phyloP scores from a whole-genome alignment of 1,140 invertebrate species.

The Temnothorax nylanderi region DNA sequence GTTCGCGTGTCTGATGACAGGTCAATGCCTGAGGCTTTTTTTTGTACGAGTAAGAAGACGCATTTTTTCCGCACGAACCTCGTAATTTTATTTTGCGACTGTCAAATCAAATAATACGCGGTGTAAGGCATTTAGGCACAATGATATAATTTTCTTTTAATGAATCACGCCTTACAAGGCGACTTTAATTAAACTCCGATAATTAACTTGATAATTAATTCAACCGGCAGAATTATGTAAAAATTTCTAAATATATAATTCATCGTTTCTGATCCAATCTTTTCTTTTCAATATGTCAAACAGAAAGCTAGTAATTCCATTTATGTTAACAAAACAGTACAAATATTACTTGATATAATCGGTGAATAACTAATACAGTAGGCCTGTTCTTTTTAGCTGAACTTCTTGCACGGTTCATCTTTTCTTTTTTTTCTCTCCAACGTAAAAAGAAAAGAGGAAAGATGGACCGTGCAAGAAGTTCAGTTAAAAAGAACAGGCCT shows the following conservation, averaged over 20 bases:
- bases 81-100: background rate
- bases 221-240: background rate
- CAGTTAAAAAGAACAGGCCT: no score
- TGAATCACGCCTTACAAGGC: background rate
- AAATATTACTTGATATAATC: background rate
- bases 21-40: conserved; percentile 68
- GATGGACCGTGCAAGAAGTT: no score
- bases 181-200: background rate
- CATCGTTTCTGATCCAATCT: background rate
- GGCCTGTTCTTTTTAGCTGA: no score
- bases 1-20: conserved; percentile 53
- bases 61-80: background rate
- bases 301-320: background rate
- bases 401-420: no score
- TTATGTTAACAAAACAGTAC: background rate
- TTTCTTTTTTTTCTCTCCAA: no score
- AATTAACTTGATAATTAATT: background rate
- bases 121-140: background rate
- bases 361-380: background rate
- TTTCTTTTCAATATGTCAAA: background rate
- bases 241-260: background rate
- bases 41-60: background rate
- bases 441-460: no score
- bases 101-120: background rate
- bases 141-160: background rate